Conservation (phyloP, 2,888 invertebrate genomes). For the Microctonus brassicae region DNA sequence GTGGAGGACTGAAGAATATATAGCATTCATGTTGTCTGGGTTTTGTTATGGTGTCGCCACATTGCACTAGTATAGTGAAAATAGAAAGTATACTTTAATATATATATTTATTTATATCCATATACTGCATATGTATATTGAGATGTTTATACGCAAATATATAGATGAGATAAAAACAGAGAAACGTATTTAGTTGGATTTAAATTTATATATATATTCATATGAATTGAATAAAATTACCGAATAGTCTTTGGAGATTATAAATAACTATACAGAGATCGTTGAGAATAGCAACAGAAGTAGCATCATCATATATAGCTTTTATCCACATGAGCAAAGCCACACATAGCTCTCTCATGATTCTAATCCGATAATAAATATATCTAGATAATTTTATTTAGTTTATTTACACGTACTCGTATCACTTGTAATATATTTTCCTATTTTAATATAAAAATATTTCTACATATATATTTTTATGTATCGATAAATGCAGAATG, state of each 20-base stretch:
- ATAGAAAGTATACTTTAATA: too few relatives aligned
- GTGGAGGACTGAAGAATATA: too few relatives aligned
- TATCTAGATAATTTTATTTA: background rate
- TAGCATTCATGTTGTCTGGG: background rate
- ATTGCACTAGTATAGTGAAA: slow-evolving; percentile 51
- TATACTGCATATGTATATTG: too few relatives aligned
- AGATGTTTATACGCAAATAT: slow-evolving; percentile 1
- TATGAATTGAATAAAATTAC: slow-evolving; percentile 57
- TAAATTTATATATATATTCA: background rate
- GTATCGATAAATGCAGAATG: background rate
- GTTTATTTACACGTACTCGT: too few relatives aligned
- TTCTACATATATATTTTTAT: background rate
- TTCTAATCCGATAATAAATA: slow-evolving; percentile 2
- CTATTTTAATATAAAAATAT: too few relatives aligned
- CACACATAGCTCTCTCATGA: background rate
- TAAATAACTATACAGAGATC: slow-evolving; percentile 49
- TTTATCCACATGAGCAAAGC: background rate
- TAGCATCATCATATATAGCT: slow-evolving; percentile 2
- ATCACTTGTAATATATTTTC: too few relatives aligned
- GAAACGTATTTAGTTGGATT: background rate
- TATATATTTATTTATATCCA: too few relatives aligned
- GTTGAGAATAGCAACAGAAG: slow-evolving; percentile 19
- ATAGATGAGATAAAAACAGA: background rate
- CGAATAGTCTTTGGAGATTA: slow-evolving; percentile 50
- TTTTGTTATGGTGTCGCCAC: slow-evolving; percentile 41